phyloP scores from a whole-genome alignment of 2,888 invertebrate genomes.

The Deilephila elpenor region DNA sequence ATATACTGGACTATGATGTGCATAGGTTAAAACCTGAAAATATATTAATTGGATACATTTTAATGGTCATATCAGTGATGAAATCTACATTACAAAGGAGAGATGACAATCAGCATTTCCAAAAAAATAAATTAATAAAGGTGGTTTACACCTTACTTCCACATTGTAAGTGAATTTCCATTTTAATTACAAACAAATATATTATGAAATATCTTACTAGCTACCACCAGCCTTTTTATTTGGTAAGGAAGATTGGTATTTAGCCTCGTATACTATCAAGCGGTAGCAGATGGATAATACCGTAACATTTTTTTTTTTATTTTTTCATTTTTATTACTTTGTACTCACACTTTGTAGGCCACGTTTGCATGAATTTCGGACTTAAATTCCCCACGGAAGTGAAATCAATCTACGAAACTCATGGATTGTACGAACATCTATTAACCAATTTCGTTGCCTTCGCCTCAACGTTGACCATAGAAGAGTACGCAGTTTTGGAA shows the following conservation, averaged over 20 bases:
- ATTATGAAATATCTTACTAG: too few species aligned
- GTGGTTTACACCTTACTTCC: slow-evolving; percentile 57
- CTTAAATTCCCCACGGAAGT: slow-evolving; percentile 48
- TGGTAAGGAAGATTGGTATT: too few species aligned
- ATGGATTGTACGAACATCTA: slow-evolving; percentile 62
- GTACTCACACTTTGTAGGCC: slow-evolving; percentile 49
- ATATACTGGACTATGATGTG: slow-evolving; percentile 46
- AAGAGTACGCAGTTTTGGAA: slow-evolving; percentile 59
- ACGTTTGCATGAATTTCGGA: slow-evolving; percentile 60
- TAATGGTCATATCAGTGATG: slow-evolving; percentile 53
- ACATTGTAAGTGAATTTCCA: slow-evolving; percentile 58
- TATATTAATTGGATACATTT: slow-evolving; percentile 53
- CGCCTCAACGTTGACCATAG: slow-evolving; percentile 48
- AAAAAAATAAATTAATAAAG: slow-evolving; percentile 37
- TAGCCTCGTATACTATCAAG: too few species aligned
- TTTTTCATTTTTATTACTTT: too few species aligned
- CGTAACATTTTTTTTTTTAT: too few species aligned
- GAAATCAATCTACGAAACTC: slow-evolving; percentile 36
- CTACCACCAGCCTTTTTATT: too few species aligned
- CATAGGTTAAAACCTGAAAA: slow-evolving; percentile 47
- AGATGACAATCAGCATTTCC: slow-evolving; percentile 36
- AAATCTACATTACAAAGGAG: slow-evolving; percentile 47
- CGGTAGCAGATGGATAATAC: too few species aligned
- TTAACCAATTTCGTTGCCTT: slow-evolving; percentile 55
- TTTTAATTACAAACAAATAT: neutral